phyloP scores from a whole-genome alignment of 2,797 vertebrate species.

The Enteromius argenteus region DNA sequence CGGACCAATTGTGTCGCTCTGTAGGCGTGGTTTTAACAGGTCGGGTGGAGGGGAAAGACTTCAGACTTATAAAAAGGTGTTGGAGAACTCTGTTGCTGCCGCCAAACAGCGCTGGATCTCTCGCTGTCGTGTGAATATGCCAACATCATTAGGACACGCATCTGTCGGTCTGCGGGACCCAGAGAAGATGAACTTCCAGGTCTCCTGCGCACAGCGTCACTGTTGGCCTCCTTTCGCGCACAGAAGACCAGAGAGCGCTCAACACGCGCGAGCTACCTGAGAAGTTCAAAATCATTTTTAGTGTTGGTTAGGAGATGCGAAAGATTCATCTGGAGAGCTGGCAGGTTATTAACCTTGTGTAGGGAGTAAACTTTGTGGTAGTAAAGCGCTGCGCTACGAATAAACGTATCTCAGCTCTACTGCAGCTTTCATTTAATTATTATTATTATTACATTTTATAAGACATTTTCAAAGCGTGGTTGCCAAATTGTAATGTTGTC shows the following conservation, averaged over 20 bases:
- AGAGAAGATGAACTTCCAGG: slow-evolving; percentile 62
- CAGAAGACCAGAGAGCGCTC: background rate
- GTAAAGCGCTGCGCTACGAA: background rate
- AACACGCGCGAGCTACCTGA: background rate
- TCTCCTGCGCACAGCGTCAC: slow-evolving; percentile 53
- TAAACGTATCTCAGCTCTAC: background rate
- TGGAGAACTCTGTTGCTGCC: slow-evolving; percentile 91
- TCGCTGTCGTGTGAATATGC: slow-evolving; percentile 92
- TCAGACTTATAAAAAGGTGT: slow-evolving; percentile 99
- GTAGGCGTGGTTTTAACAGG: slow-evolving; percentile 99
- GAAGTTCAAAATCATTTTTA: background rate
- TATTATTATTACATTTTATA: background rate
- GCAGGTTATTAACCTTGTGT: background rate
- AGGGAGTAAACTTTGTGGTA: background rate
- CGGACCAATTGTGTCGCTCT: slow-evolving; percentile 98
- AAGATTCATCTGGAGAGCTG: too few species aligned
- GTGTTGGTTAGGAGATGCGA: background rate
- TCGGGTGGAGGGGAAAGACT: slow-evolving; percentile 95
- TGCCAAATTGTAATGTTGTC: background rate
- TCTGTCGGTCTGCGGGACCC: slow-evolving; percentile 73
- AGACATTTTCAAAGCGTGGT: background rate
- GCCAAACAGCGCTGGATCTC: slow-evolving; percentile 86
- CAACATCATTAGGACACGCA: slow-evolving; percentile 86
- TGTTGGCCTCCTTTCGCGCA: slow-evolving; percentile 9
- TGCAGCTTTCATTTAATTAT: background rate